Evolutionary conservation across 1,140 invertebrate genomes (phyloP), one percentile per base, ranked within the genome.

Genomic region (Paracyclopina nana): DNA sequence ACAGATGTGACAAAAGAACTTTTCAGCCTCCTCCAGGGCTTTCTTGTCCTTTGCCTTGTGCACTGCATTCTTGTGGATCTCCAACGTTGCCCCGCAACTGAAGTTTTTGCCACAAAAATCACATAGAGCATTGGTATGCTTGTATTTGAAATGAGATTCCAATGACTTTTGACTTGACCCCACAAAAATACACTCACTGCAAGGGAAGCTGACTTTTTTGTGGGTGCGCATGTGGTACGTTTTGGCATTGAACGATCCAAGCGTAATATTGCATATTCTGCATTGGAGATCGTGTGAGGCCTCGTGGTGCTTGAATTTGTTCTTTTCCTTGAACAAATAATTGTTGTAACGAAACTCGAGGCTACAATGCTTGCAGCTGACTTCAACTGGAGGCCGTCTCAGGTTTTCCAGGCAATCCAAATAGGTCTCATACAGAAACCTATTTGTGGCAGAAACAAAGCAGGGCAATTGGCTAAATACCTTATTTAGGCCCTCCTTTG

Each of bases 1-100:
- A 38, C 34, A 38, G 34, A 38, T 38, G n/a, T 38, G n/a, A 8
- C 34, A 38, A 38, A n/a, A 9, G 20, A 38, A 38, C 34, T 38
- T 38, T n/a, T n/a, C 34, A n/a, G n/a, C n/a, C n/a, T n/a, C n/a
- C n/a, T n/a, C n/a, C n/a, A n/a, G n/a, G n/a, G n/a, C n/a, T n/a
- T n/a, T n/a, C n/a, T n/a, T n/a, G 5, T 38, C 34, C 9, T 20
- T n/a, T 5, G 34, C n/a, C 20, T 38, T n/a, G 20, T 38, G 34
- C 14, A 20, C 34, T 8, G 34, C 20, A 20, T n/a, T 16, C 20
- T 20, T n/a, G 8, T 38, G 34, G 9, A 38, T n/a, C 5, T 38
- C 34, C 34, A 38, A 20, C n/a, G n/a, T n/a, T n/a, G 14, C 20
- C 34, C 34, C n/a, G 20, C 20, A 16, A 20, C n/a, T 16, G 3